phyloP scores from a whole-genome alignment of 2,888 invertebrate genomes.

The Gastracanthus pulcherrimus region DNA sequence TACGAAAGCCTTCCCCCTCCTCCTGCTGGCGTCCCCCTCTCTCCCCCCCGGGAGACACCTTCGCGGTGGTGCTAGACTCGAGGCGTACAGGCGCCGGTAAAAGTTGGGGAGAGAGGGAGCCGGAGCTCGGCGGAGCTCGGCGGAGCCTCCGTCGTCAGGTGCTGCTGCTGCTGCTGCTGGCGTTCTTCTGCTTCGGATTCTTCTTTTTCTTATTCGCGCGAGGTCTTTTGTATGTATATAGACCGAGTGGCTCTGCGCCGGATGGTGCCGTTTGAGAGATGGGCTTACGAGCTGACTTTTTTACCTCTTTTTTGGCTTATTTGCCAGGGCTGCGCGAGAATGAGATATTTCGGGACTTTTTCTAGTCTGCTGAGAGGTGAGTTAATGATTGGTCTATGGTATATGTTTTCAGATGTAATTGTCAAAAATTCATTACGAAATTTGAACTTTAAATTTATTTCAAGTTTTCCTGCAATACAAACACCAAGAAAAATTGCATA shows the following conservation, averaged over 20 bases:
- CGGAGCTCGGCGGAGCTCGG: too few species aligned
- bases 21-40: too few species aligned
- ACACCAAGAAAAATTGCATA: too few species aligned
- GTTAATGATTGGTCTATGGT: too few species aligned
- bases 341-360: slow-evolving; percentile 22
- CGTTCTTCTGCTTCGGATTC: too few species aligned
- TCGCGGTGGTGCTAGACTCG: slow-evolving; percentile 73
- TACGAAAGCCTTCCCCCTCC: slow-evolving; percentile 65
- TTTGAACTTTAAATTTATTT: too few species aligned
- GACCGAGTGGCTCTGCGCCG: neutral
- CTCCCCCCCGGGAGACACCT: slow-evolving; percentile 72
- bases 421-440: too few species aligned
- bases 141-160: too few species aligned
- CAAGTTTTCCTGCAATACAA: too few species aligned
- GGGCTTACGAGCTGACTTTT: neutral
- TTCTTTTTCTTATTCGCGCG: neutral
- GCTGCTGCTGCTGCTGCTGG: neutral
- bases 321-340: slow-evolving; percentile 37
- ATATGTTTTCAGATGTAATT: too few species aligned
- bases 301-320: slow-evolving; percentile 20
- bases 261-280: neutral
- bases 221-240: slow-evolving; percentile 20
- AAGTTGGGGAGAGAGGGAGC: slow-evolving; percentile 60
- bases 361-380: too few species aligned
- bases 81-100: slow-evolving; percentile 73